These are phyloP conservation scores for Microtus ochrogaster DNA, from an alignment of 2,113 vertebrate species.

Conservation along the genomic window DNA sequence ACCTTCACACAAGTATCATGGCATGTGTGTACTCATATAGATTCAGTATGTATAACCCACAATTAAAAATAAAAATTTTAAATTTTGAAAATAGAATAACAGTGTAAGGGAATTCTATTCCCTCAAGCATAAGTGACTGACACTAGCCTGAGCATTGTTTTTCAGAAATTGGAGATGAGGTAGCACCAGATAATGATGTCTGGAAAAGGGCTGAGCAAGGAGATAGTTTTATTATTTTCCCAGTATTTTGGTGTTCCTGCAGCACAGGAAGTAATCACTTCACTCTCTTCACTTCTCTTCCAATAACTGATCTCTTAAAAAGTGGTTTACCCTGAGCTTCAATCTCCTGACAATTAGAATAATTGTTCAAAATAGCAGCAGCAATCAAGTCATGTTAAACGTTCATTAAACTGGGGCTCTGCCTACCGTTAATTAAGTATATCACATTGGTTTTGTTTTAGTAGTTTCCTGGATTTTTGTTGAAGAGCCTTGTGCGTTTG, in stretches of 20 bases:
- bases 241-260: not conserved
- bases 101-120: not conserved
- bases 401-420: not conserved
- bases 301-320: not conserved
- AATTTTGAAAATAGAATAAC: not conserved
- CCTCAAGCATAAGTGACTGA: not conserved
- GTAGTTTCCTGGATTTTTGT: not conserved
- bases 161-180: not conserved
- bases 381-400: not conserved
- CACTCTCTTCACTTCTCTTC: not conserved
- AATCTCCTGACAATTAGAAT: slow-evolving; percentile 4
- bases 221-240: not conserved
- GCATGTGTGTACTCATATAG: not conserved
- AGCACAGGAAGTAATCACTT: not conserved
- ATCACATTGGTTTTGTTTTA: not conserved
- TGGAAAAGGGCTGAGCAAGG: not conserved
- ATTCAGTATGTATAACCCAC: not conserved
- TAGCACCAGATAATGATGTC: not conserved
- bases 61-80: not conserved
- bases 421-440: not conserved
- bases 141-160: not conserved
- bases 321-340: not conserved
- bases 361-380: not conserved
- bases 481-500: slow-evolving; percentile 6
- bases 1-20: not conserved